These are phyloP conservation scores for Lordiphosa stackelbergi DNA, from an alignment of 1,140 invertebrate species.

Conservation along the genomic window DNA sequence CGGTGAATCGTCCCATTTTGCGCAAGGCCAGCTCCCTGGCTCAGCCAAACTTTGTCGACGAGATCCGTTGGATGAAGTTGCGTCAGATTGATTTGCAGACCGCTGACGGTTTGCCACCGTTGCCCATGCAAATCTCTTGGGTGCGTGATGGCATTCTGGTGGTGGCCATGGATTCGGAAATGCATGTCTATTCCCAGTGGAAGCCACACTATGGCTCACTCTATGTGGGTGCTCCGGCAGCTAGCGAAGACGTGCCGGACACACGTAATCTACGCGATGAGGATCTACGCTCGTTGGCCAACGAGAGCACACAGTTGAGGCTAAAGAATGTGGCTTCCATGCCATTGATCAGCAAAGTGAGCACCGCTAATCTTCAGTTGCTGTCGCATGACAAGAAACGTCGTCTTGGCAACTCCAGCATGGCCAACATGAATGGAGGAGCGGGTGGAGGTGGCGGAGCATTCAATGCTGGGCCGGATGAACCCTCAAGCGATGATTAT, in stretches of 20 bases:
- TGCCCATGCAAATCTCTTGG: slow-evolving; percentile 99
- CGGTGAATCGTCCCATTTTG: slow-evolving; percentile 87
- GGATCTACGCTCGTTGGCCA: slow-evolving; percentile 85
- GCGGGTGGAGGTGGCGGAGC: background rate
- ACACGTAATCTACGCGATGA: slow-evolving; percentile 88
- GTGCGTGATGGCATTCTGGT: slow-evolving; percentile 97
- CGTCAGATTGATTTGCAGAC: slow-evolving; percentile 93
- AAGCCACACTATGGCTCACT: slow-evolving; percentile 80
- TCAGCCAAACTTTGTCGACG: slow-evolving; percentile 89
- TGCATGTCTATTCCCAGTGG: slow-evolving; percentile 99
- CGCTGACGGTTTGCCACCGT: slow-evolving; percentile 95
- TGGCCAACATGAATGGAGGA: slow-evolving; percentile 50
- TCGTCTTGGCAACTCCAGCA: slow-evolving; percentile 51
- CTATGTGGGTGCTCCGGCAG: slow-evolving; percentile 28
- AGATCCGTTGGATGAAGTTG: slow-evolving; percentile 97
- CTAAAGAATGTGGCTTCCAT: slow-evolving; percentile 86
- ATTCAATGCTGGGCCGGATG: slow-evolving; percentile 28
- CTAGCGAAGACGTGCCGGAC: slow-evolving; percentile 77
- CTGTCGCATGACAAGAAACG: slow-evolving; percentile 83
- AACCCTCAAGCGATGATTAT: slow-evolving; percentile 79
- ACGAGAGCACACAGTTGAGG: slow-evolving; percentile 83
- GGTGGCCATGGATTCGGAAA: slow-evolving; percentile 99
- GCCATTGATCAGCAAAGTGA: slow-evolving; percentile 87
- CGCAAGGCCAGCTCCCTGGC: slow-evolving; percentile 92
- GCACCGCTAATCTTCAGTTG: slow-evolving; percentile 89